Percentiles rank a stretch among this genome's conserved stretches.
Evolutionary conservation across 2,797 vertebrate genomes (phyloP).

Genomic region (Lacerta agilis): DNA sequence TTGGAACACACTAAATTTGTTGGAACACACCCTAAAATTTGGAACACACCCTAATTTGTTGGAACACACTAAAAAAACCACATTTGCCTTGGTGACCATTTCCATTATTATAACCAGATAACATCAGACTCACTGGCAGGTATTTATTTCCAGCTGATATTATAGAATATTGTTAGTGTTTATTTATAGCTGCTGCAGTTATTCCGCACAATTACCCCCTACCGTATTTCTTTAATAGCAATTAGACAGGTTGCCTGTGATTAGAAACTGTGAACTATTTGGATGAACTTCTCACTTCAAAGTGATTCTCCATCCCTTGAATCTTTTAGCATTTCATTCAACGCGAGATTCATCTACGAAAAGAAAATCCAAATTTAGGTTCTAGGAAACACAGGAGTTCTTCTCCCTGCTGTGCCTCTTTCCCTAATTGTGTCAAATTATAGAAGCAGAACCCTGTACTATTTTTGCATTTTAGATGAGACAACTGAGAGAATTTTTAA

Average conservation of each 20-base stretch:
- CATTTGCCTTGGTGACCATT: not conserved
- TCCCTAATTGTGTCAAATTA: conserved; percentile 22
- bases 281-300: conserved; percentile 27
- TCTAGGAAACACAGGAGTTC: not conserved
- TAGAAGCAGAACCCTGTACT: conserved; percentile 48
- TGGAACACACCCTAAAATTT: too few species aligned
- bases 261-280: conserved; percentile 21
- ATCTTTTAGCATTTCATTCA: conserved; percentile 34
- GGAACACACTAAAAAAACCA: too few species aligned
- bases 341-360: conserved; percentile 15
- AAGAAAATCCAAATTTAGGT: conserved; percentile 31
- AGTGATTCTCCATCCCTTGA: conserved; percentile 33
- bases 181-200: not conserved
- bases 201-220: not conserved
- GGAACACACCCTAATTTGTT: not conserved
- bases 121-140: not conserved
- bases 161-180: conserved; percentile 2
- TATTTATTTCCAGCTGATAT: not conserved
- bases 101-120: not conserved
- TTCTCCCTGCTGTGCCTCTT: conserved; percentile 12
- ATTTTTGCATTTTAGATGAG: conserved; percentile 69
- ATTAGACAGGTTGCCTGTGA: conserved; percentile 6
- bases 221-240: conserved; percentile 22
- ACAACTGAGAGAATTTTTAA: conserved; percentile 69
- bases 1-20: not conserved